These are phyloP conservation scores for Indri indri DNA, from an alignment of 2,113 vertebrate genomes.

Conservation along the genomic window DNA sequence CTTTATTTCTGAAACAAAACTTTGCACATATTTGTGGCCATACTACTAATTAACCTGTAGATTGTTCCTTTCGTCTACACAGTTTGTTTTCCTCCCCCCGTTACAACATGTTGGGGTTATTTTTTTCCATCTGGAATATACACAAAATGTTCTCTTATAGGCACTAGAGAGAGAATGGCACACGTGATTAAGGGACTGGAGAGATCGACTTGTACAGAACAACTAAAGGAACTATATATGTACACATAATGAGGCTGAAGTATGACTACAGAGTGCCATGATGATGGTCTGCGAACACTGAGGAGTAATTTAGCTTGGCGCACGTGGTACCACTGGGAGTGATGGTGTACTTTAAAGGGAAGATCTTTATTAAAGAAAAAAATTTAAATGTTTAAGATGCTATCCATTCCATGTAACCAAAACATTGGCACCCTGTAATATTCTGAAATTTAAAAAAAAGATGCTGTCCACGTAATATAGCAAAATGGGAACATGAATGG, in stretches of 20 bases:
- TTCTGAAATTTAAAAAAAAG: no score
- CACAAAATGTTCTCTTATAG: conserved; percentile 54
- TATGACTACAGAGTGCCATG: conserved; percentile 55
- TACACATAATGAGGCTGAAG: background rate
- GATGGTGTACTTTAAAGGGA: background rate
- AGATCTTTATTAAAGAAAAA: conserved; percentile 15
- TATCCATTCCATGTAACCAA: background rate
- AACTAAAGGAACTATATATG: conserved; percentile 38
- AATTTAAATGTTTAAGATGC: background rate
- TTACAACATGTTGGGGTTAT: conserved; percentile 71
- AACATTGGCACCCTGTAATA: no score
- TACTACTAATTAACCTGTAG: conserved; percentile 74
- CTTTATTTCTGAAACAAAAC: conserved; percentile 79
- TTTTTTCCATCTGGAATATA: conserved; percentile 67
- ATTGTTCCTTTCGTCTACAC: conserved; percentile 71
- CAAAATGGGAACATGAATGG: background rate
- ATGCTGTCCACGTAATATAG: background rate
- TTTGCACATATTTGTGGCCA: conserved; percentile 66
- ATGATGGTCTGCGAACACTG: conserved; percentile 37
- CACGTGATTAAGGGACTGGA: background rate
- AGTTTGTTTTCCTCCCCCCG: conserved; percentile 28
- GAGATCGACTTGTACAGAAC: conserved; percentile 1
- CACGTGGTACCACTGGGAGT: conserved; percentile 48
- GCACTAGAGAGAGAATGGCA: background rate
- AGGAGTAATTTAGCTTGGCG: conserved; percentile 60